Evolutionary conservation across 2,888 invertebrate species (phyloP), one percentile per base, ranked within the genome.

Genomic region (Caenorhabditis sp.): DNA sequence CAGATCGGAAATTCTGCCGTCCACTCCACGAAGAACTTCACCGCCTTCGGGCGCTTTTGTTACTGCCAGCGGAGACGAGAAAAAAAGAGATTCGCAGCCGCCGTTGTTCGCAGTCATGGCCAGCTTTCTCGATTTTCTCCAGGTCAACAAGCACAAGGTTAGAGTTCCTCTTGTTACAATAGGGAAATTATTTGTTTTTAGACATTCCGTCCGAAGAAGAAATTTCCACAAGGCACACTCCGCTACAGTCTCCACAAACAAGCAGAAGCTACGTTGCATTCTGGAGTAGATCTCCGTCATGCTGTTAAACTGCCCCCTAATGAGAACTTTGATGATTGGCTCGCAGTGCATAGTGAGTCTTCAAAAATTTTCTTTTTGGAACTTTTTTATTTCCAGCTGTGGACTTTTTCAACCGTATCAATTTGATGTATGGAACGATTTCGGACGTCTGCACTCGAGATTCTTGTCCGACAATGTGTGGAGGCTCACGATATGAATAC

Each of bases 351-450:
- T 93, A 96, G 96, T 96, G 93, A 87, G 91, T 86, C 14, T n/a
- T n/a, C n/a, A n/a, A n/a, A n/a, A 14, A 54, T 24, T 54, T 16
- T 16, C 6, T 31, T 3, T 22, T 10, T 12, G 16, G 26, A 31
- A 12, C 51, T 35, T 24, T 35, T 44, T 14, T 16, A 73, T 14
- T 94, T 94, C 72, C 93, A 96, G 96, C 96, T 89, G 96, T 97
- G 41, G 96, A 97, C 92, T 97, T 97, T 93, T 97, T 97, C 93
- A 97, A 97, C 93, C 94, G 97, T 90, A 96, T 97, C 88, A 97
- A 97, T 93, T 93, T 97, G 59, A 95, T 97, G 88, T 97, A 97
- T 93, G 96, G 96, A 10, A 96, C 96, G 0, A 95, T 92, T 92
- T 93, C 90, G 8, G 96, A 96, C 91, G 95, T 95, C 92, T 97